Base-by-base conservation (phyloP, 2,113 vertebrate species). In the Carassius carassius region DNA sequence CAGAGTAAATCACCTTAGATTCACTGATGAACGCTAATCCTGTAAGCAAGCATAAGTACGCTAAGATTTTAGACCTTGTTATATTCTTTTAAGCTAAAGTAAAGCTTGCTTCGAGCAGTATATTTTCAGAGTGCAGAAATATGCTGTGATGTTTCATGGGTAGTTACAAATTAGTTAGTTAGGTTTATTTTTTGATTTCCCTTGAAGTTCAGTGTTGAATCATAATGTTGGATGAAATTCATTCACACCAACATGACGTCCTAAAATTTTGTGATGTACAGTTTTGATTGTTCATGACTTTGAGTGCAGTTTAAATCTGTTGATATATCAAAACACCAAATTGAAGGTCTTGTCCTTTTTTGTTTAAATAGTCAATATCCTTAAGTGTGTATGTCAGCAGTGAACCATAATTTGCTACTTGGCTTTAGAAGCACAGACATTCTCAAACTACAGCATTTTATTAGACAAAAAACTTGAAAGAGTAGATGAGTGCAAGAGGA, bases 1-100 rank as follows among this genome's bases (percentile, higher is more conserved):
- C 65, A 60, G 49, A 82, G 65, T 82, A 89, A 90, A 89, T 91
- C 83, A 85, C 84, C 87, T 73, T 84, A 89, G 88, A 91, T 86
- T 88, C 84, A 82, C 23, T 78, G 19, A 74, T 67, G 35, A 62
- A 85, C 78, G 37, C 21, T 49, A 62, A 81, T 79, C 77, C 77
- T 67, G 65, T 81, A 82, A 81, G 32, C 47, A 81, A 44, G 35
- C 23, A 65, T 21, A 70, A 54, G 29, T 75, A 44, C 37, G 69
- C 51, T 12, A 32, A 70, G 32, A 84, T 78, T 58, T 16, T 78
- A 84, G 29, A 58, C 47, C n/a, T 14, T 54, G 25, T 78, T 77
- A 9, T 41, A 56, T 72, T 54, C 7, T 56, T 78, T 67, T 16
- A 67, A 60, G 58, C 21, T 75, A 29, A 65, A 35, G 41, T 58